phyloP scores from a whole-genome alignment of 2,113 vertebrate species.

The Sander vitreus region DNA sequence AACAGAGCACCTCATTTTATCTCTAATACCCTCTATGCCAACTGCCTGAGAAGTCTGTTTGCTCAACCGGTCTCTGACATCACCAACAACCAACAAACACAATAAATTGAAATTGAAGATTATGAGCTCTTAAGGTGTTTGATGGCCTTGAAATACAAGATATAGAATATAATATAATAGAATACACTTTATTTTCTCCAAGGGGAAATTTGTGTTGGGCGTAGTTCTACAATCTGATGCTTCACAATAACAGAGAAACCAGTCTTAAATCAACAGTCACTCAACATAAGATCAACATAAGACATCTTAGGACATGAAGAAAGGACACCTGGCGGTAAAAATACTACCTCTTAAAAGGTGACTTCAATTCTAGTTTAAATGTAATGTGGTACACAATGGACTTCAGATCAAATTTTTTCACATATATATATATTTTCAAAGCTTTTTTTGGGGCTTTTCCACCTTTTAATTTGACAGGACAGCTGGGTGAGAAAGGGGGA shows the following conservation, averaged over 20 bases:
- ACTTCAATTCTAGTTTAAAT: background rate
- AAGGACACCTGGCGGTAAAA: too few species aligned
- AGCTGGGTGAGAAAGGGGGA: too few species aligned
- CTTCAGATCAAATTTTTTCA: background rate
- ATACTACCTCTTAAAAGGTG: too few species aligned
- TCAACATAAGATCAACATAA: too few species aligned
- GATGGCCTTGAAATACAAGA: background rate
- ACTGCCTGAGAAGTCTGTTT: slow-evolving; percentile 11
- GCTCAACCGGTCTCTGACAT: background rate
- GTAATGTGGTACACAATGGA: background rate
- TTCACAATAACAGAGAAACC: too few species aligned
- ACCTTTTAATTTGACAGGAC: too few species aligned
- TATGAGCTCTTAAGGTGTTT: background rate
- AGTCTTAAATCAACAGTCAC: too few species aligned
- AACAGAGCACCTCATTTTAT: slow-evolving; percentile 24
- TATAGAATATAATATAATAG: background rate
- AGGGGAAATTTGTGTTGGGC: too few species aligned
- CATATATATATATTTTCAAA: background rate
- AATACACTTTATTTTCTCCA: too few species aligned
- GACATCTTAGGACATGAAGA: too few species aligned
- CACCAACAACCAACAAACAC: background rate
- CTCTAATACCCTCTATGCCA: background rate
- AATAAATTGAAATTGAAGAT: slow-evolving; percentile 11
- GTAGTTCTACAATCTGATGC: too few species aligned
- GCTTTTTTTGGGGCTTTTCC: too few species aligned